Conservation (phyloP, 2,888 invertebrate genomes). For the Fragum fragum region DNA sequence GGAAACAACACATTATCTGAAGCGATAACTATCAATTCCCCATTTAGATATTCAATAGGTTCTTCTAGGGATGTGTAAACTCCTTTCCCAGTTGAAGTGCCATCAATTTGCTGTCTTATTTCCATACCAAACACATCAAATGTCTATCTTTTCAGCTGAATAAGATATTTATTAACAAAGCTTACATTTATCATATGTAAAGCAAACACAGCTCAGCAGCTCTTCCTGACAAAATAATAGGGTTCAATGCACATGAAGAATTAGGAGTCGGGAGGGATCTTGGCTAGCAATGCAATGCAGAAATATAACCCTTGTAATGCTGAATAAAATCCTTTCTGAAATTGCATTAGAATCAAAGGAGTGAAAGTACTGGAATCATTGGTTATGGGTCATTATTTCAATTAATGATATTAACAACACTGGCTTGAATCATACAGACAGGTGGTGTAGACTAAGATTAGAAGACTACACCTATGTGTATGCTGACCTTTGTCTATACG, state of each 20-base stretch:
- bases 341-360: too few species aligned
- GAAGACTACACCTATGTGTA: too few species aligned
- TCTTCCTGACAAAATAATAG: conserved; percentile 8
- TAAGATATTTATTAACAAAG: conserved; percentile 19
- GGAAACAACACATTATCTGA: conserved; percentile 31
- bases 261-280: background rate
- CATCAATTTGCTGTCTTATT: conserved; percentile 31
- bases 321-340: too few species aligned
- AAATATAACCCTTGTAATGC: too few species aligned
- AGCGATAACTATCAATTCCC: conserved; percentile 29
- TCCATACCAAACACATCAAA: conserved; percentile 30
- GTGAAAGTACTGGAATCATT: too few species aligned
- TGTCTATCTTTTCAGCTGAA: conserved; percentile 28
- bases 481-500: too few species aligned
- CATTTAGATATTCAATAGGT: conserved; percentile 32
- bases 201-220: background rate
- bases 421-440: too few species aligned
- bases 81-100: conserved; percentile 28
- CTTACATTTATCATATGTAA: conserved; percentile 27
- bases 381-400: too few species aligned
- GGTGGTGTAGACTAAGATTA: too few species aligned
- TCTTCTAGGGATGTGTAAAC: conserved; percentile 27
- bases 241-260: background rate
- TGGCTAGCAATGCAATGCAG: too few species aligned
- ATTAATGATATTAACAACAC: too few species aligned